A percentile compares a stretch with the other conserved stretches of the same genome.
Conservation (phyloP, 2,888 invertebrate species). For the Dolichomitus sp. region DNA sequence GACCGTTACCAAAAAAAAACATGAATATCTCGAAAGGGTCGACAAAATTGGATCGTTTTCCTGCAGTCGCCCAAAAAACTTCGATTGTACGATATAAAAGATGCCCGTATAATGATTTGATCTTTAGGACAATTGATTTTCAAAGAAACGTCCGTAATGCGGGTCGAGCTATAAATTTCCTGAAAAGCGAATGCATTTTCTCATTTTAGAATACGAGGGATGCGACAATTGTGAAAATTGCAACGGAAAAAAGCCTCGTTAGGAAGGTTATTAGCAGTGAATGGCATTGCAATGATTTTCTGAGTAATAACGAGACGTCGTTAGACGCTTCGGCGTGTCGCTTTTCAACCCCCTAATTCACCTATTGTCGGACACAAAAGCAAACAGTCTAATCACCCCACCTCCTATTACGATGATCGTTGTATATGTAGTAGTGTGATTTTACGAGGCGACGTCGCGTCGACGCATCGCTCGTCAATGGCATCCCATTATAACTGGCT, state of each 20-base stretch:
- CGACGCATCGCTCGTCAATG: conserved; percentile 9
- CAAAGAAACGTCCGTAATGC: conserved; percentile 7
- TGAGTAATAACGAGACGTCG: conserved; percentile 14
- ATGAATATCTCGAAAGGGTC: too few species aligned
- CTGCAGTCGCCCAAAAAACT: neutral
- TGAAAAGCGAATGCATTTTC: neutral
- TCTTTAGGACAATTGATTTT: neutral
- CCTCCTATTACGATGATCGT: neutral
- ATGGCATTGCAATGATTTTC: conserved; percentile 2
- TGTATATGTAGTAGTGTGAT: neutral
- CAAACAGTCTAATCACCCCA: conserved; percentile 23
- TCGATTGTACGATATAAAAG: neutral
- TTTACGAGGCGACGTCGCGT: neutral
- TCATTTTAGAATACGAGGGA: neutral
- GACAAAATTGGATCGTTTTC: too few species aligned
- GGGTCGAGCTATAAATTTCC: neutral
- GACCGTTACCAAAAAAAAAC: too few species aligned
- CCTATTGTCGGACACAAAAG: neutral
- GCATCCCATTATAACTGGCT: neutral
- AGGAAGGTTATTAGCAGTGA: neutral
- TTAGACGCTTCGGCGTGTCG: neutral
- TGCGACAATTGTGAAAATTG: conserved; percentile 3
- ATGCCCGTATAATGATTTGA: conserved; percentile 16
- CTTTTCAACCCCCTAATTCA: conserved; percentile 14
- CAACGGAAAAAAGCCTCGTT: conserved; percentile 5